Evolutionary conservation across 2,888 invertebrate species (phyloP).

Genomic region (Drosophila barbarae): DNA sequence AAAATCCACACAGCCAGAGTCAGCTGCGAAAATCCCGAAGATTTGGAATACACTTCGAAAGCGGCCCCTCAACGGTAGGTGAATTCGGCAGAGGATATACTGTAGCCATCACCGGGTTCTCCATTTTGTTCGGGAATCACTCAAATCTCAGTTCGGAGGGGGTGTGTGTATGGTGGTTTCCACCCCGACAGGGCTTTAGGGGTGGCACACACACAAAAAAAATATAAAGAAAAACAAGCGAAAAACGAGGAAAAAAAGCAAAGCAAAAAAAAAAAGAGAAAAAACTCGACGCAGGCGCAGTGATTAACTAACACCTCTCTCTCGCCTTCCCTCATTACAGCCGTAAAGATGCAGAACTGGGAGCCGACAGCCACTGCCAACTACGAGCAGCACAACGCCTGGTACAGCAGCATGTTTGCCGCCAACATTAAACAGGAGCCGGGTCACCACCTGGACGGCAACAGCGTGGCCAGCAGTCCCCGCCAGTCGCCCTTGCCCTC

Average conservation of each 20-base stretch:
- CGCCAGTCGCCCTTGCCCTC: constrained; percentile 56
- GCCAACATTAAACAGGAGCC: constrained; percentile 78
- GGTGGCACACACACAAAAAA: constrained; percentile 59
- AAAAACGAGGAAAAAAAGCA: constrained; percentile 27
- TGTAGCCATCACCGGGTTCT: constrained; percentile 10
- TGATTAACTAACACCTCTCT: constrained; percentile 30
- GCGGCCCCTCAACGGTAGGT: constrained; percentile 42
- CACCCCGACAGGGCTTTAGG: constrained; percentile 51
- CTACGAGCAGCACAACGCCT: constrained; percentile 77
- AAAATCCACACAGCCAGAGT: neutral
- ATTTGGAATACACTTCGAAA: constrained; percentile 62
- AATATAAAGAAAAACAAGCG: constrained; percentile 35
- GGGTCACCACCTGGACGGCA: constrained; percentile 56
- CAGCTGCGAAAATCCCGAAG: constrained; percentile 13
- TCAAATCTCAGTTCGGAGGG: constrained; percentile 42
- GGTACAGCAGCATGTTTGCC: constrained; percentile 78
- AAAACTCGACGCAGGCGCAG: constrained; percentile 75
- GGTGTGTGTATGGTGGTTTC: constrained; percentile 28
- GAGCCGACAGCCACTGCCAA: constrained; percentile 75
- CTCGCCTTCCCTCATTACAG: constrained; percentile 43
- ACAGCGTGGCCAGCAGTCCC: constrained; percentile 60
- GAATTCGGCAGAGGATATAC: constrained; percentile 15
- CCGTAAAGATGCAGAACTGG: constrained; percentile 78
- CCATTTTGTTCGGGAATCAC: constrained; percentile 58
- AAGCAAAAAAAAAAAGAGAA: constrained; percentile 34